Evolutionary conservation across 30 jellyfish, hydroid and myxozoan species (phyloP).

Genomic region (Chrysaora quinquecirrha): DNA sequence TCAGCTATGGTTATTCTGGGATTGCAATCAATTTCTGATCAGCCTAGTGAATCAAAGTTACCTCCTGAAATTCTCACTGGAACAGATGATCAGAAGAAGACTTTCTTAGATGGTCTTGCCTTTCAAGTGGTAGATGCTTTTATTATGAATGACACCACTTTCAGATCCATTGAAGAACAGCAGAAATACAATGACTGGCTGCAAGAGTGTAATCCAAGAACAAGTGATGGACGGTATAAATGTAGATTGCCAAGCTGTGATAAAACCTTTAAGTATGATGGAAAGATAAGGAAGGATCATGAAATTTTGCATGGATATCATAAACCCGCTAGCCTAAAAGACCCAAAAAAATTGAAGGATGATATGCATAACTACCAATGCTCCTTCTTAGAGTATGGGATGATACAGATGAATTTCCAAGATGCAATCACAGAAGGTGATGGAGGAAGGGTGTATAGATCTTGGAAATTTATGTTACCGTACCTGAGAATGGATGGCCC

Average conservation of each 20-base stretch:
- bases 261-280: slow-evolving; percentile 12
- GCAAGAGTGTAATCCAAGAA: neutral
- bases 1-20: slow-evolving; percentile 7
- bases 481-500: too few species aligned
- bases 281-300: slow-evolving; percentile 26
- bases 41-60: neutral
- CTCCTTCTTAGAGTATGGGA: slow-evolving; percentile 21
- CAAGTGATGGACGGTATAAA: slow-evolving; percentile 20
- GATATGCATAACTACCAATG: too few species aligned
- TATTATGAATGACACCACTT: neutral
- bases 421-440: too few species aligned
- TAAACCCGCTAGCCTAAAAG: neutral
- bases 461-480: too few species aligned
- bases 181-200: slow-evolving; percentile 27
- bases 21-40: slow-evolving; percentile 1
- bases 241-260: slow-evolving; percentile 24
- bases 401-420: too few species aligned
- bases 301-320: slow-evolving; percentile 31
- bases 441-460: too few species aligned
- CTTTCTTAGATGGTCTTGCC: neutral
- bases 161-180: neutral
- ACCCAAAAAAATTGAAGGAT: neutral
- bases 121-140: slow-evolving; percentile 11
- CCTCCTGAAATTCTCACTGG: neutral
- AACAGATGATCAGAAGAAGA: neutral